Conservation (phyloP, 2,888 invertebrate genomes). For the Torymus texanus region DNA sequence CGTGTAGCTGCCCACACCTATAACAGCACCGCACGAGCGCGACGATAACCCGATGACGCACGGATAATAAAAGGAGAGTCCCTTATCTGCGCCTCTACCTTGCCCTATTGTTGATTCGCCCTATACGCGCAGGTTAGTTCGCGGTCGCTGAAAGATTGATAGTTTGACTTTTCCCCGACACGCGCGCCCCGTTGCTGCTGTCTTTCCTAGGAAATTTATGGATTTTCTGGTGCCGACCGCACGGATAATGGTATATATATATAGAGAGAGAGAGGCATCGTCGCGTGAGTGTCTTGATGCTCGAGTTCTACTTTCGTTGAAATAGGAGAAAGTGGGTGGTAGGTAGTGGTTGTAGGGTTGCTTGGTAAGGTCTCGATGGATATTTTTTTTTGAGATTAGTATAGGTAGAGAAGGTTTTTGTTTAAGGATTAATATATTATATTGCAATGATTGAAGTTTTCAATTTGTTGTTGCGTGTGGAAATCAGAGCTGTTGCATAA, state of each 20-base stretch:
- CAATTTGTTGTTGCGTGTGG: no score
- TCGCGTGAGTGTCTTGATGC: background rate
- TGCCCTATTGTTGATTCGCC: slow-evolving; percentile 38
- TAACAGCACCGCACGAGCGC: no score
- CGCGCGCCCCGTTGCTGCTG: slow-evolving; percentile 10
- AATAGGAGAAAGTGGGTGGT: background rate
- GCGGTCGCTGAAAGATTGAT: slow-evolving; percentile 44
- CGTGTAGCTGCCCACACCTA: background rate
- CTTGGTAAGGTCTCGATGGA: no score
- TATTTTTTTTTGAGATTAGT: no score
- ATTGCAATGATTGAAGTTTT: no score
- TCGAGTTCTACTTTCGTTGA: slow-evolving; percentile 15
- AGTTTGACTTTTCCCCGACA: slow-evolving; percentile 37
- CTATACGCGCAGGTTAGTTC: slow-evolving; percentile 2
- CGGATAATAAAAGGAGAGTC: slow-evolving; percentile 44
- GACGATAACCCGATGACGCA: slow-evolving; percentile 38
- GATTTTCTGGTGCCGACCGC: slow-evolving; percentile 9
- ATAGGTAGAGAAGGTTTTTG: no score
- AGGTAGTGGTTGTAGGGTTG: background rate
- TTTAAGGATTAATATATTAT: no score
- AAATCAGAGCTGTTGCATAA: no score
- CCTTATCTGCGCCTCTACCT: slow-evolving; percentile 31
- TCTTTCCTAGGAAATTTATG: slow-evolving; percentile 43
- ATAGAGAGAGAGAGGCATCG: no score
- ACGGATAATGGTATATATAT: no score